These are phyloP conservation scores for Torymus aiolomorphi DNA, from an alignment of 2,888 invertebrate genomes.

Conservation along the genomic window DNA sequence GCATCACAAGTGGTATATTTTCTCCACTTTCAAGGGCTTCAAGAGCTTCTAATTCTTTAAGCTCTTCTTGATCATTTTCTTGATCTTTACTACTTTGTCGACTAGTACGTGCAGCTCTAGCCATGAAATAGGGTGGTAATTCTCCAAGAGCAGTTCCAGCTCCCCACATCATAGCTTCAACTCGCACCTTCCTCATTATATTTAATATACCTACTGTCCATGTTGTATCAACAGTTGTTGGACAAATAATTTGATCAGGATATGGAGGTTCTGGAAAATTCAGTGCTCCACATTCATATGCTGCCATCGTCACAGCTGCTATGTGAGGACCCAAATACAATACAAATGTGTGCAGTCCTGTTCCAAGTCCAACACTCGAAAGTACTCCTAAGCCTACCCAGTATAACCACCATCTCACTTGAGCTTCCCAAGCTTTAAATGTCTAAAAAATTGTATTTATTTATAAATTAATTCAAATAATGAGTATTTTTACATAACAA, in stretches of 20 bases:
- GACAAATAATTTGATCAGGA: slow-evolving; percentile 98
- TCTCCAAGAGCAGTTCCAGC: slow-evolving; percentile 99
- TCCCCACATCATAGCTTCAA: slow-evolving; percentile 99
- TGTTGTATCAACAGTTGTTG: slow-evolving; percentile 81
- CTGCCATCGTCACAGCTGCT: slow-evolving; percentile 97
- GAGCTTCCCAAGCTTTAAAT: slow-evolving; percentile 72
- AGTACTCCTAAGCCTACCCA: slow-evolving; percentile 96
- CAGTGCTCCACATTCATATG: slow-evolving; percentile 95
- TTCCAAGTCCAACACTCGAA: slow-evolving; percentile 98
- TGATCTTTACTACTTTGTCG: slow-evolving; percentile 71
- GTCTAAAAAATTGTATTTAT: slow-evolving; percentile 63
- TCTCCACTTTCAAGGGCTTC: slow-evolving; percentile 80
- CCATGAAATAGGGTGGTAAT: slow-evolving; percentile 99
- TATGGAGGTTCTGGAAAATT: slow-evolving; percentile 99
- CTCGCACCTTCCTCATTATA: slow-evolving; percentile 95
- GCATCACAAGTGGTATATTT: slow-evolving; percentile 82
- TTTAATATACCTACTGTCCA: slow-evolving; percentile 89
- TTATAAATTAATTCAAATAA: not conserved
- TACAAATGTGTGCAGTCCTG: slow-evolving; percentile 98
- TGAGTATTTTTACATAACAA: not conserved
- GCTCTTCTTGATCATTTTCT: slow-evolving; percentile 82
- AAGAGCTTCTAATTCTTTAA: slow-evolving; percentile 85
- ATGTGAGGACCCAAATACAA: slow-evolving; percentile 99
- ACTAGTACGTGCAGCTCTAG: slow-evolving; percentile 88
- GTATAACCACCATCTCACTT: slow-evolving; percentile 86